A percentile compares a stretch with the other conserved stretches of the same genome.
phyloP scores from a whole-genome alignment of 2,888 invertebrate species.

The Harpagoxenus sublaevis region DNA sequence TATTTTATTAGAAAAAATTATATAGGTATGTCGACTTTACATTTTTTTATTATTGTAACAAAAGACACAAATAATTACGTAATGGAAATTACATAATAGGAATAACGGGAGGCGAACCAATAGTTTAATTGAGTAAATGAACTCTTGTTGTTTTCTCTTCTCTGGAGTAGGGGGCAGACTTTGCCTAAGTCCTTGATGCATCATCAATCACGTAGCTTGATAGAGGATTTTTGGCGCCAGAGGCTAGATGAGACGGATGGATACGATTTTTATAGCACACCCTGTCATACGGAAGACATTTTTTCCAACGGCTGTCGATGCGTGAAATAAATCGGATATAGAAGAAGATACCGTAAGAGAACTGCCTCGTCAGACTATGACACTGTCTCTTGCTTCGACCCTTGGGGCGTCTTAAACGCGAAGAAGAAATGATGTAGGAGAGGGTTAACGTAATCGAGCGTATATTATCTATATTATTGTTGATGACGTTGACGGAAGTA shows the following conservation, averaged over 20 bases:
- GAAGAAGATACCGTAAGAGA: constrained; percentile 22
- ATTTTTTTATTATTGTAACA: background rate
- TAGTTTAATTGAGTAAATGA: constrained; percentile 13
- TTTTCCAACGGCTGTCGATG: constrained; percentile 26
- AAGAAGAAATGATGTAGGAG: constrained; percentile 8
- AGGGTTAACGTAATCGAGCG: constrained; percentile 19
- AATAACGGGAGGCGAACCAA: background rate
- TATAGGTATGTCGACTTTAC: background rate
- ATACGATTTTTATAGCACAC: constrained; percentile 46
- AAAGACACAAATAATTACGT: background rate
- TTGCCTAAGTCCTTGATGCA: constrained; percentile 5
- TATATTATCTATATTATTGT: constrained; percentile 13
- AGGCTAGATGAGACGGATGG: constrained; percentile 12
- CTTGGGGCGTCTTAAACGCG: background rate
- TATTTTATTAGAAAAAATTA: constrained; percentile 5
- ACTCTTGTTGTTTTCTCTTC: background rate
- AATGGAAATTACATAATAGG: background rate
- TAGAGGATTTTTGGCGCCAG: constrained; percentile 38
- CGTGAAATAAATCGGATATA: constrained; percentile 39
- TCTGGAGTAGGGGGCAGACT: background rate
- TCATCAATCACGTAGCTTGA: constrained; percentile 48
- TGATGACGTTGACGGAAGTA: background rate
- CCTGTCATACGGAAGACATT: constrained; percentile 37
- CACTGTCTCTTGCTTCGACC: background rate
- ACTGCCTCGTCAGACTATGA: constrained; percentile 5